Evolutionary conservation across 1,140 invertebrate genomes (phyloP), one percentile per base, ranked within the genome.

Genomic region (Drosophila lowei): DNA sequence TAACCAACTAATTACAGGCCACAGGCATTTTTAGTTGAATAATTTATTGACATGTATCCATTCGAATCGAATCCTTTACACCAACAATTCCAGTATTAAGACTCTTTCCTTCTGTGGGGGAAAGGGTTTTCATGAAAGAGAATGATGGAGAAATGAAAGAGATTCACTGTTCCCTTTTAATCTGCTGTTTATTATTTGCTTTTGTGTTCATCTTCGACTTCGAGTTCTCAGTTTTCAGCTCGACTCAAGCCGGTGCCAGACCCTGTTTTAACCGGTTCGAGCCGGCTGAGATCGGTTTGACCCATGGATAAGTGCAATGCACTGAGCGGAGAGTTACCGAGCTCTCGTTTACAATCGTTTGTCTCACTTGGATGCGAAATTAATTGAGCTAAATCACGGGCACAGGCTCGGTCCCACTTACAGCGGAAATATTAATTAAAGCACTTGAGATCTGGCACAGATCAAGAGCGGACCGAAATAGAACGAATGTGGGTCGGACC

Each of bases 381-480:
- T 79, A 76, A 84, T 72, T 86, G 67, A 57, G 64, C 61, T 43
- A 80, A 86, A 80, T 80, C 60, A 55, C 52, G 11, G 50, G 43
- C 41, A 30, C 28, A 30, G 28, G 28, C 28, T 30, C 49, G 3
- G 42, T 4, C 16, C 47, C 70, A 72, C 67, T 73, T 72, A 63
- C 70, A 49, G 71, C 83, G 83, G 83, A 88, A 79, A 79, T 73
- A 83, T 72, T 77, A 88, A 88, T 88, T 88, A 79, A 77, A 81
- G 60, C 64, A 77, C 77, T 81, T 75, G 65, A 62, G 46, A 76
- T 60, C 46, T 25, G 55, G 52, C 54, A 57, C 49, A 30, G 43
- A 30, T 43, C 47, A 48, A 77, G 62, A 56, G 64, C 57, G 57
- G 18, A 46, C 62, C 65, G 42, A 68, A 84, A 71, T 77, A 77